A percentile compares a stretch with the other conserved stretches of the same genome.
These are phyloP conservation scores for Semicossyphus pulcher DNA, from an alignment of 2,113 vertebrate genomes.

Conservation along the genomic window DNA sequence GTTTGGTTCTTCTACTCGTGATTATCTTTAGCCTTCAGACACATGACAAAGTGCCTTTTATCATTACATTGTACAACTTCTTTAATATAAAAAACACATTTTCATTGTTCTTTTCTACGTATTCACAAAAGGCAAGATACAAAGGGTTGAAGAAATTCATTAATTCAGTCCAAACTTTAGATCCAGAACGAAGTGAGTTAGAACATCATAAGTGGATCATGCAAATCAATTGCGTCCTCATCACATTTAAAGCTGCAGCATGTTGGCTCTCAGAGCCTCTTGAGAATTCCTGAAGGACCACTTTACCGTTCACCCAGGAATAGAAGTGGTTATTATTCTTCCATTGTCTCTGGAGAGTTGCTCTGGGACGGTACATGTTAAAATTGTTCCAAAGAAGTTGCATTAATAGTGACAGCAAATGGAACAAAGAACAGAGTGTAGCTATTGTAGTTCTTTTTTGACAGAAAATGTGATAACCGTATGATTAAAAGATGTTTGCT, in stretches of 20 bases:
- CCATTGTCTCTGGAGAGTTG: conserved; percentile 46
- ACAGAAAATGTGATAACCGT: background rate
- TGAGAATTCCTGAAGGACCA: conserved; percentile 51
- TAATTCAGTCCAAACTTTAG: conserved; percentile 5
- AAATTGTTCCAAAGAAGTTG: conserved; percentile 37
- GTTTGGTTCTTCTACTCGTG: background rate
- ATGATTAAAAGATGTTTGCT: too few relatives aligned
- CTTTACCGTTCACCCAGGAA: conserved; percentile 58
- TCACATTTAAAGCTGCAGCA: conserved; percentile 46
- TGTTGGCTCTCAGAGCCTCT: conserved; percentile 52
- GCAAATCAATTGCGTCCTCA: conserved; percentile 52
- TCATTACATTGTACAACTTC: background rate
- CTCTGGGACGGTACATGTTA: conserved; percentile 24
- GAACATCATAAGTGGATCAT: conserved; percentile 52
- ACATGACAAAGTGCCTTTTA: background rate
- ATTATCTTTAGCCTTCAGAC: background rate
- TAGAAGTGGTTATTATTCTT: conserved; percentile 64
- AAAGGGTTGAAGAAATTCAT: conserved; percentile 1
- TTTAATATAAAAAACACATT: background rate
- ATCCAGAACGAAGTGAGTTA: conserved; percentile 9
- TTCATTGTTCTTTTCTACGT: background rate
- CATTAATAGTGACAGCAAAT: conserved; percentile 15
- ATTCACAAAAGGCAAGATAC: background rate
- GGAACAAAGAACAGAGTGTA: conserved; percentile 9
- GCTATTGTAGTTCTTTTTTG: background rate